These are phyloP conservation scores for Melanerpes formicivorus DNA, from an alignment of 2,113 vertebrate species.

Conservation along the genomic window DNA sequence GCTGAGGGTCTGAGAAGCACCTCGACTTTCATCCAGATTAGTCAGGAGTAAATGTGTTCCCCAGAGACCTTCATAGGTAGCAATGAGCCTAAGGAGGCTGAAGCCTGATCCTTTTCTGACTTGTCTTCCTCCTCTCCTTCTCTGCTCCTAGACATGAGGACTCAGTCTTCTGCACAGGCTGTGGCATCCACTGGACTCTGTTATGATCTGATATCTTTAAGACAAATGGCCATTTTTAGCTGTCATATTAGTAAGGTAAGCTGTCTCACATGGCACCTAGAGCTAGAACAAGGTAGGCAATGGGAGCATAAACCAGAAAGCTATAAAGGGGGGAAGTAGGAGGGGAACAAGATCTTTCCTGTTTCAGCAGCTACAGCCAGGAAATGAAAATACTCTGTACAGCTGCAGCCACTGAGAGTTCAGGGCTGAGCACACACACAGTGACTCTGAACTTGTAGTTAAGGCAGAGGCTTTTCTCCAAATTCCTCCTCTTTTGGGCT, in stretches of 20 bases:
- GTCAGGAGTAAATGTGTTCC: accelerated
- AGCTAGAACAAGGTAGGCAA: not conserved
- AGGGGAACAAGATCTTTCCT: not conserved
- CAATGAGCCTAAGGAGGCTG: not conserved
- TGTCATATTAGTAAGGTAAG: not conserved
- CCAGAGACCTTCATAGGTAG: not conserved
- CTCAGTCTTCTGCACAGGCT: not conserved
- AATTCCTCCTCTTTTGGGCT: not conserved
- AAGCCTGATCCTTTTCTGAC: not conserved
- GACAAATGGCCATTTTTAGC: not conserved
- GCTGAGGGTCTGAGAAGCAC: not conserved
- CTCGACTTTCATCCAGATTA: not conserved
- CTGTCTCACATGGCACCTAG: not conserved
- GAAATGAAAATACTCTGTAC: not conserved
- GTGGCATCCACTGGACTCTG: not conserved
- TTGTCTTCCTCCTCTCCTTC: not conserved
- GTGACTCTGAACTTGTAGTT: not conserved
- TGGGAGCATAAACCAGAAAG: not conserved
- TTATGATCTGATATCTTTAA: not conserved
- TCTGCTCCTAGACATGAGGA: not conserved
- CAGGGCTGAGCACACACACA: not conserved
- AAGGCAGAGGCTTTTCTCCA: not conserved
- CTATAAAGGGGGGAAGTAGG: not conserved
- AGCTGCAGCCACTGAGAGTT: not conserved
- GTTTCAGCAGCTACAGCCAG: not conserved